Conservation (phyloP, 2,113 vertebrate species). For the Etheostoma cragini region DNA sequence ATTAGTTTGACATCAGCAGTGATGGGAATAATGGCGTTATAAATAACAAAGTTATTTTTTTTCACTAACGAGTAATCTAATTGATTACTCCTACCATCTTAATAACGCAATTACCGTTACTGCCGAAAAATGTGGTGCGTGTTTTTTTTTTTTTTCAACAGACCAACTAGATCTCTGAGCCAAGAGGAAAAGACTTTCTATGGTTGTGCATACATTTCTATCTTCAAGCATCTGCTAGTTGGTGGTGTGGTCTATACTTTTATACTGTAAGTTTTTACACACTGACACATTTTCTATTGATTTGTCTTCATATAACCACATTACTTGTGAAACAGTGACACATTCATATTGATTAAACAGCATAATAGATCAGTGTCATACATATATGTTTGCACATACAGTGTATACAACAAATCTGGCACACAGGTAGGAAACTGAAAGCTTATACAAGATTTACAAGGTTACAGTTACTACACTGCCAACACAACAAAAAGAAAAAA, state of each 20-base stretch:
- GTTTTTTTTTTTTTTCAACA: too few relatives aligned
- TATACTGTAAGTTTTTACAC: neutral
- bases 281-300: neutral
- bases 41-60: too few relatives aligned
- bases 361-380: neutral
- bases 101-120: too few relatives aligned
- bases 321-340: neutral
- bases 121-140: too few relatives aligned
- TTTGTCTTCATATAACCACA: neutral
- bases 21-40: too few relatives aligned
- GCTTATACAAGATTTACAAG: neutral
- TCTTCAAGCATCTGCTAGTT: slow-evolving; percentile 20
- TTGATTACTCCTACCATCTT: too few relatives aligned
- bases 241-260: neutral
- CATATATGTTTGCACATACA: neutral
- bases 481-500: neutral
- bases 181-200: neutral
- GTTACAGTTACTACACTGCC: neutral
- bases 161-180: too few relatives aligned
- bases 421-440: neutral
- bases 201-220: neutral
- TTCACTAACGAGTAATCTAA: too few relatives aligned
- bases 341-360: neutral
- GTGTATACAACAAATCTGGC: neutral
- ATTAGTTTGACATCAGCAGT: slow-evolving; percentile 46